Evolutionary conservation across 2,113 vertebrate genomes (phyloP).

Genomic region (Callocephalon fimbriatum): DNA sequence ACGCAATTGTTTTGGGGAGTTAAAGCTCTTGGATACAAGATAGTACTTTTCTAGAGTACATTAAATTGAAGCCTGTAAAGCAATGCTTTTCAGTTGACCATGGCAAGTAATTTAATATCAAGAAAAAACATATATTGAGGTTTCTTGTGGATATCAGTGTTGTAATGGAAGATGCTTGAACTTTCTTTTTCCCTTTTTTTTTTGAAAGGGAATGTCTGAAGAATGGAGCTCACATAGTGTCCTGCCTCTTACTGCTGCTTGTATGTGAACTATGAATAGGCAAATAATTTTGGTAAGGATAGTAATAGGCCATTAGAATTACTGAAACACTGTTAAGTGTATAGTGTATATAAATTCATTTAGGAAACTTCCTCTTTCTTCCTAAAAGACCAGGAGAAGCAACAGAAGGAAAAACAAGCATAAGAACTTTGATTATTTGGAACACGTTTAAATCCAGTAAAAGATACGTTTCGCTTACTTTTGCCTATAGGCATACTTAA

Average conservation of each 20-base stretch:
- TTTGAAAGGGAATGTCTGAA: not conserved
- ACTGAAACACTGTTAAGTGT: not conserved
- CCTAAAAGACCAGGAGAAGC: rapidly evolving
- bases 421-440: not conserved
- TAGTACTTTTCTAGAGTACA: not conserved
- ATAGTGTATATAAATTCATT: not conserved
- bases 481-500: not conserved
- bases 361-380: not conserved
- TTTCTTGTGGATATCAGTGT: not conserved
- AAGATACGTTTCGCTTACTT: not conserved
- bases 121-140: not conserved
- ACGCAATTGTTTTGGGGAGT: not conserved
- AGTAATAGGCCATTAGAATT: not conserved
- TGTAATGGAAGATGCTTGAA: not conserved
- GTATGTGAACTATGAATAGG: not conserved
- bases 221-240: not conserved
- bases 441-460: not conserved
- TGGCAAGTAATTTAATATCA: not conserved
- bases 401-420: not conserved
- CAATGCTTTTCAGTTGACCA: not conserved
- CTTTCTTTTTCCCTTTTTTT: not conserved
- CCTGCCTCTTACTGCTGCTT: not conserved
- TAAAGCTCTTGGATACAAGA: not conserved
- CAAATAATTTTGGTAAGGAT: not conserved
- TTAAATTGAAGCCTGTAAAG: not conserved